phyloP scores from a whole-genome alignment of 2,888 invertebrate species.

The Limnephilus rhombicus region DNA sequence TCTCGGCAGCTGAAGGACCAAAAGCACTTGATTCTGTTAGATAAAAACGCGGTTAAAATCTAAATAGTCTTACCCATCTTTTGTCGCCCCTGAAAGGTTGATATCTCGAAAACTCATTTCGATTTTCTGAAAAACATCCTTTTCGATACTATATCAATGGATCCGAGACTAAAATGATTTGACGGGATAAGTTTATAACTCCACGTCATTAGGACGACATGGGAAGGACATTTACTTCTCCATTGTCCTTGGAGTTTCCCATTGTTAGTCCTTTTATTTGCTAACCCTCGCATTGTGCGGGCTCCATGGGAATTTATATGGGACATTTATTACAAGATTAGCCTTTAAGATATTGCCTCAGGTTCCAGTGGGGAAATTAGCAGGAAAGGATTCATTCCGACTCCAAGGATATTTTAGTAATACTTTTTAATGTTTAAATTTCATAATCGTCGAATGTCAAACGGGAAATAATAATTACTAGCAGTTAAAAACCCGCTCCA shows the following conservation, averaged over 20 bases:
- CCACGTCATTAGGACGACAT: not conserved
- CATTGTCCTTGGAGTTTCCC: constrained; percentile 8
- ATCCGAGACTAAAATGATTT: not conserved
- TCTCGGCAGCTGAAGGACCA: too few species aligned
- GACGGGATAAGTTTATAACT: not conserved
- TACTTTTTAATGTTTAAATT: not conserved
- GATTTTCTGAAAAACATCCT: not conserved
- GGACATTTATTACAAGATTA: constrained; percentile 22
- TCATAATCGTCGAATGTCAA: not conserved
- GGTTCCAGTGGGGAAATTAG: not conserved
- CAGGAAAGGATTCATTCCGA: not conserved
- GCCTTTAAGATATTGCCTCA: not conserved
- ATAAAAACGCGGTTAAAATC: too few species aligned
- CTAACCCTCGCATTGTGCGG: not conserved
- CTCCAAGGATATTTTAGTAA: not conserved
- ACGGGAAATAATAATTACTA: not conserved
- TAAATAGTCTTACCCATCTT: too few species aligned
- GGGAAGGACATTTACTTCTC: constrained; percentile 2
- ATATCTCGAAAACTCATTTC: not conserved
- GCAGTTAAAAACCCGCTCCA: too few species aligned
- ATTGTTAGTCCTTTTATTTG: constrained; percentile 10
- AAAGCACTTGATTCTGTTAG: too few species aligned
- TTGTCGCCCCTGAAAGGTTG: too few species aligned
- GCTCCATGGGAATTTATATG: not conserved
- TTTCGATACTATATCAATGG: not conserved